Conservation (phyloP, 2,888 invertebrate species). For the Aquatica leii region DNA sequence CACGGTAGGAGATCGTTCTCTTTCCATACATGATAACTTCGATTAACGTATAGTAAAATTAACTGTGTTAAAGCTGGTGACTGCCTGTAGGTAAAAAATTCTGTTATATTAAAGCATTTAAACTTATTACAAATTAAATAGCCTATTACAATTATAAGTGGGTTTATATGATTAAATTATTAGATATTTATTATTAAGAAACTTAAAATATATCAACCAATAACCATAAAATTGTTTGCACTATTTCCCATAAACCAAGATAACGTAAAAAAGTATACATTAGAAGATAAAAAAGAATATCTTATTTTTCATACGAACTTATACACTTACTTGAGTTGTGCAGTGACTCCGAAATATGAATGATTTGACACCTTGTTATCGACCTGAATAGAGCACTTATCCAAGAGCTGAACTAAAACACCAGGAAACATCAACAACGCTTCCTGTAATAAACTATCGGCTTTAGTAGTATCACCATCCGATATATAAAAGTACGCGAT, state of each 20-base stretch:
- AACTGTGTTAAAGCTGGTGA: slow-evolving; percentile 73
- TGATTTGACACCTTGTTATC: slow-evolving; percentile 66
- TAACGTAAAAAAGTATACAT: too few species aligned
- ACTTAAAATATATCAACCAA: slow-evolving; percentile 24
- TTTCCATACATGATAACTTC: slow-evolving; percentile 82
- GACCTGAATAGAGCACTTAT: slow-evolving; percentile 78
- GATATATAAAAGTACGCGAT: slow-evolving; percentile 73
- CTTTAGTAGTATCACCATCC: slow-evolving; percentile 60
- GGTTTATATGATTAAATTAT: too few species aligned
- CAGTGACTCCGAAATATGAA: slow-evolving; percentile 26
- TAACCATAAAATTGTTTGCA: slow-evolving; percentile 25
- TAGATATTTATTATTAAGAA: too few species aligned
- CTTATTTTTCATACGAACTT: too few species aligned
- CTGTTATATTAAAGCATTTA: too few species aligned
- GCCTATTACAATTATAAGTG: too few species aligned
- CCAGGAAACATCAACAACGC: slow-evolving; percentile 86
- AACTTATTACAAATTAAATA: too few species aligned
- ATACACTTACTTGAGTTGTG: slow-evolving; percentile 29
- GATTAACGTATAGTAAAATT: slow-evolving; percentile 75
- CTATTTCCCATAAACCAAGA: too few species aligned
- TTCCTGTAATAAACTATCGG: slow-evolving; percentile 75
- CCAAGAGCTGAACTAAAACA: slow-evolving; percentile 74
- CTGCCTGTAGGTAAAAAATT: slow-evolving; percentile 62
- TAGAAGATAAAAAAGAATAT: too few species aligned
- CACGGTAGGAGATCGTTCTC: slow-evolving; percentile 76